Conservation (phyloP, 1,140 invertebrate species). For the Eriocheir sinensis region DNA sequence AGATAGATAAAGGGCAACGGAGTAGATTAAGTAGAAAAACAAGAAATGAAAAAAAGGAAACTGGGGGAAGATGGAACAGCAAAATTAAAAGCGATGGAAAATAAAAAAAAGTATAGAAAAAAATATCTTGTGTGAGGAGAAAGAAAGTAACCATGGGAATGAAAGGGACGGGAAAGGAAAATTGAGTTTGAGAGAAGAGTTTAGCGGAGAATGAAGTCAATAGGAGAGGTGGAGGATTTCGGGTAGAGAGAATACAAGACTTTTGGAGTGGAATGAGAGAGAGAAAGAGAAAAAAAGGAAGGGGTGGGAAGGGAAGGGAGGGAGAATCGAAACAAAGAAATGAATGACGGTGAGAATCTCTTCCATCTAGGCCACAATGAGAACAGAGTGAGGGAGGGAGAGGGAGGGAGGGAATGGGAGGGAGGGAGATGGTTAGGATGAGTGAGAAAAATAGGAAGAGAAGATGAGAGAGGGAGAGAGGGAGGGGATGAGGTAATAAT, state of each 20-base stretch:
- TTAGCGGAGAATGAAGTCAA: no score
- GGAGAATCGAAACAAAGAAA: no score
- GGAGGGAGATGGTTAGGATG: not conserved
- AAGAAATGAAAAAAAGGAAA: not conserved
- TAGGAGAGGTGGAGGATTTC: not conserved
- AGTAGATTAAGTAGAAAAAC: not conserved
- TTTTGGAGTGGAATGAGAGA: not conserved
- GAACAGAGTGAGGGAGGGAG: conserved; percentile 28
- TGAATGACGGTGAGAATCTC: no score
- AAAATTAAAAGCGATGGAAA: not conserved
- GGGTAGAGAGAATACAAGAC: not conserved
- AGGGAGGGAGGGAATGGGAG: conserved; percentile 32
- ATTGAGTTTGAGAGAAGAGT: no score
- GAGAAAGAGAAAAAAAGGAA: no score
- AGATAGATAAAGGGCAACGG: not conserved
- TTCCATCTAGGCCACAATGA: not conserved
- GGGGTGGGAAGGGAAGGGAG: not conserved
- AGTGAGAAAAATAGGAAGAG: not conserved
- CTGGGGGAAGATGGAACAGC: not conserved
- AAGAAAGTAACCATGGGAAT: not conserved
- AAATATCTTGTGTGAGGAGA: not conserved
- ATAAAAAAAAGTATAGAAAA: not conserved
- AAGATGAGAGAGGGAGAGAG: not conserved
- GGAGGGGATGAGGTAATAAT: not conserved
- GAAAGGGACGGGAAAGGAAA: not conserved